A percentile compares a stretch with the other conserved stretches of the same genome.
phyloP scores from a whole-genome alignment of 30 jellyfish, hydroid and myxozoan genomes.

The Pseudorhiza aurosa region DNA sequence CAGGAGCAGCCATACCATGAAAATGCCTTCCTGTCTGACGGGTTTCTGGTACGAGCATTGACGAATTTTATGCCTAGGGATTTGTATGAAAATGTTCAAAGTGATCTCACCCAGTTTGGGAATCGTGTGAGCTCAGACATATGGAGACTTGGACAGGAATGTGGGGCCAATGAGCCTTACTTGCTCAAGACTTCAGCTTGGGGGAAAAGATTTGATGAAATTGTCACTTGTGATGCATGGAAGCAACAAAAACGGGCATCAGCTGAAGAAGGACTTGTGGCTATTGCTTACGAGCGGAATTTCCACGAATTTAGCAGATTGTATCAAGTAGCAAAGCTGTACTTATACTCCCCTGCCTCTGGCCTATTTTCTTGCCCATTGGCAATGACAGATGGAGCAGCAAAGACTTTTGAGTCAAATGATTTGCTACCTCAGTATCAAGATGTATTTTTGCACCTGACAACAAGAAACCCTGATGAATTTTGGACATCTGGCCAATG shows the following conservation, averaged over 20 bases:
- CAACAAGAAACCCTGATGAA: constrained; percentile 60
- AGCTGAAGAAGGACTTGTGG: constrained; percentile 84
- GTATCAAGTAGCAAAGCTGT: constrained; percentile 86
- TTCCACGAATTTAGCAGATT: constrained; percentile 77
- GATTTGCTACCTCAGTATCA: constrained; percentile 27
- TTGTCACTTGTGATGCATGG: constrained; percentile 88
- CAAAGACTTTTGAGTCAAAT: constrained; percentile 73
- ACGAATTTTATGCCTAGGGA: constrained; percentile 51
- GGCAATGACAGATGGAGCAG: constrained; percentile 99
- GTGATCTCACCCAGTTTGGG: constrained; percentile 77
- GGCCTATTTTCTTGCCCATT: constrained; percentile 94
- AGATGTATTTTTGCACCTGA: constrained; percentile 59
- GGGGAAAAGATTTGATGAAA: constrained; percentile 81
- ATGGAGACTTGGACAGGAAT: constrained; percentile 70
- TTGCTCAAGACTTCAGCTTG: constrained; percentile 85
- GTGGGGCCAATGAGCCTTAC: constrained; percentile 75
- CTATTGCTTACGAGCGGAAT: constrained; percentile 80
- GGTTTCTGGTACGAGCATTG: constrained; percentile 36
- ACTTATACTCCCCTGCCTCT: constrained; percentile 74
- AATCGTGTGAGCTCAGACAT: constrained; percentile 63
- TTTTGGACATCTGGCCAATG: constrained; percentile 99
- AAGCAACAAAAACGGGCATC: constrained; percentile 75
- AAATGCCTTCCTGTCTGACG: constrained; percentile 70
- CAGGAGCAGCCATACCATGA: constrained; percentile 77
- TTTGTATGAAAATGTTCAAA: constrained; percentile 25